Percentiles rank a stretch among this genome's conserved stretches.
phyloP scores from a whole-genome alignment of 2,113 vertebrate genomes.

The Hypanus sabinus region DNA sequence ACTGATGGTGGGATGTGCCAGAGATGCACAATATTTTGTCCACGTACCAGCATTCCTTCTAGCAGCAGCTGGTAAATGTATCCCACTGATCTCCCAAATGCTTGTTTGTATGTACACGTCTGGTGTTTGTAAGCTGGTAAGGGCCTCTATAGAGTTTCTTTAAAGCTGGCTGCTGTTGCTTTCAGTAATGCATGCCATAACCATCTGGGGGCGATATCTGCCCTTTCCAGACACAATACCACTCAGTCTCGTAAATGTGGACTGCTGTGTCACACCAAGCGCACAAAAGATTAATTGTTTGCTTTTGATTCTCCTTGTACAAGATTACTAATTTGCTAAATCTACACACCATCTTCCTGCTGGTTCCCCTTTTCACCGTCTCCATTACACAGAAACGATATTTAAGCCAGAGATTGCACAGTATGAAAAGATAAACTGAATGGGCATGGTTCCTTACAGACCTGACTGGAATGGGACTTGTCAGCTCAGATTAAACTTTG shows the following conservation, averaged over 20 bases:
- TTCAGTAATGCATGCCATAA: neutral
- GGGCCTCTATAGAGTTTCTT: neutral
- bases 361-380: neutral
- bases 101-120: too few relatives aligned
- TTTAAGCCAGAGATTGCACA: neutral
- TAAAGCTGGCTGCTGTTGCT: neutral
- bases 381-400: neutral
- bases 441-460: neutral
- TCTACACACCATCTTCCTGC: neutral
- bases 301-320: neutral
- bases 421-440: neutral
- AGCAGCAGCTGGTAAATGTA: too few relatives aligned
- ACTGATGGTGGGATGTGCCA: too few relatives aligned
- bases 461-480: neutral
- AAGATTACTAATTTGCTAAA: conserved; percentile 7
- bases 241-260: neutral
- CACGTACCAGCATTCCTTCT: too few relatives aligned
- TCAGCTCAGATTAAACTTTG: neutral
- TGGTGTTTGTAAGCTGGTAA: too few relatives aligned
- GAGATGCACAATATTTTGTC: too few relatives aligned
- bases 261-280: neutral
- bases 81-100: too few relatives aligned
- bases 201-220: conserved; percentile 12
- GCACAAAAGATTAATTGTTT: neutral
- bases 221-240: neutral